Evolutionary conservation across 2,113 vertebrate genomes (phyloP).

Genomic region (Thermophis baileyi): DNA sequence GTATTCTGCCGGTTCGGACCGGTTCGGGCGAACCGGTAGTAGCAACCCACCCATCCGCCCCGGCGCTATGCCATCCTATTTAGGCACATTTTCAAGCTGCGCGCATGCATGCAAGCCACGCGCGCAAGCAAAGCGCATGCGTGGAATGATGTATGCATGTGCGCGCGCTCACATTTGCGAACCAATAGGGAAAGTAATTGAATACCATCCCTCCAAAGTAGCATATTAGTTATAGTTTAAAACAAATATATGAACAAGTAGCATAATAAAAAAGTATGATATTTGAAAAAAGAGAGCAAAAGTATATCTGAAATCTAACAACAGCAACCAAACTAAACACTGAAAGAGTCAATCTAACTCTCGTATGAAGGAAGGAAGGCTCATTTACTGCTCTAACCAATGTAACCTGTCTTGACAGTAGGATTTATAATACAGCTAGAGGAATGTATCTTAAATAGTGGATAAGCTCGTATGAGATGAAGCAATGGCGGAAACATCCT

Average conservation of each 20-base stretch:
- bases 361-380: not conserved
- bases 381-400: too few relatives aligned
- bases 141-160: too few relatives aligned
- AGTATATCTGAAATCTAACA: not conserved
- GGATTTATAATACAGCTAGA: not conserved
- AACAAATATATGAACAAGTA: not conserved
- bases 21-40: too few relatives aligned
- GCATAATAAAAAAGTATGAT: not conserved
- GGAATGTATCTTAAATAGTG: not conserved
- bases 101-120: too few relatives aligned
- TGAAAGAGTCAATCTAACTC: not conserved
- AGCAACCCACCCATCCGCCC: too few relatives aligned
- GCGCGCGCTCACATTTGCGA: too few relatives aligned
- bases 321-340: not conserved
- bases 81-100: too few relatives aligned
- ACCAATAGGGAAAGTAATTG: too few relatives aligned
- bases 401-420: not conserved
- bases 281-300: not conserved
- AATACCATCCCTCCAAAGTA: not conserved
- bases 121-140: too few relatives aligned
- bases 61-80: too few relatives aligned
- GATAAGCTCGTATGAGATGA: not conserved
- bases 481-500: not conserved
- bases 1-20: too few relatives aligned
- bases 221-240: not conserved